A percentile compares a stretch with the other conserved stretches of the same genome.
These are phyloP conservation scores for Colius striatus DNA, from an alignment of 2,113 vertebrate species.

Conservation along the genomic window DNA sequence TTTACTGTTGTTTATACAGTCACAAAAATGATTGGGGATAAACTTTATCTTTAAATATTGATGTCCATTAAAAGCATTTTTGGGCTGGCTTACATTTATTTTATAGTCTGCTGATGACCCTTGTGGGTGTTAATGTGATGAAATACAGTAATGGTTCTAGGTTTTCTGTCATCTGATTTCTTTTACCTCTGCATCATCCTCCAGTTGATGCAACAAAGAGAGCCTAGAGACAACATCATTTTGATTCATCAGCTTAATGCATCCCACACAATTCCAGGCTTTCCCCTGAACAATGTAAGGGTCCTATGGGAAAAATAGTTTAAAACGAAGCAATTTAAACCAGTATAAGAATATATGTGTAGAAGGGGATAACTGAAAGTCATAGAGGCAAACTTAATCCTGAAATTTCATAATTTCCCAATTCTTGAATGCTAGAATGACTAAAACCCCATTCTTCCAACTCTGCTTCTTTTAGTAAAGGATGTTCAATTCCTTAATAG, in stretches of 20 bases:
- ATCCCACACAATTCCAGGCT: not conserved
- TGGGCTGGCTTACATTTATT: not conserved
- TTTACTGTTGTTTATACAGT: not conserved
- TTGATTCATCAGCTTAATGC: not conserved
- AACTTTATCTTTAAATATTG: not conserved
- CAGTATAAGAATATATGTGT: not conserved
- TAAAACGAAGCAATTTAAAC: not conserved
- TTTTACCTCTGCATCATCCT: not conserved
- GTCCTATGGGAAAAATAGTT: not conserved
- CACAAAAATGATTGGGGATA: not conserved
- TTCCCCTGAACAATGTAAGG: not conserved
- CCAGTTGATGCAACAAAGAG: not conserved
- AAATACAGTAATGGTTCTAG: not conserved
- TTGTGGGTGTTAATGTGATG: not conserved
- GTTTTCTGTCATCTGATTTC: not conserved
- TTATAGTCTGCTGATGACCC: not conserved
- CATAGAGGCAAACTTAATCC: not conserved
- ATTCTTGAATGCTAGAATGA: not conserved
- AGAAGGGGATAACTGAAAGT: not conserved
- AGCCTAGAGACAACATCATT: not conserved
- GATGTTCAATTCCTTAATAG: not conserved
- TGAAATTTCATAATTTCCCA: not conserved
- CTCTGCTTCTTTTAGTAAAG: not conserved
- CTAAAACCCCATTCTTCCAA: accelerated
- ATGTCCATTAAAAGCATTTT: not conserved